Percentiles rank a stretch among this genome's conserved stretches.
phyloP scores from a whole-genome alignment of 2,113 vertebrate genomes.

The Ceuthmochares aereus region DNA sequence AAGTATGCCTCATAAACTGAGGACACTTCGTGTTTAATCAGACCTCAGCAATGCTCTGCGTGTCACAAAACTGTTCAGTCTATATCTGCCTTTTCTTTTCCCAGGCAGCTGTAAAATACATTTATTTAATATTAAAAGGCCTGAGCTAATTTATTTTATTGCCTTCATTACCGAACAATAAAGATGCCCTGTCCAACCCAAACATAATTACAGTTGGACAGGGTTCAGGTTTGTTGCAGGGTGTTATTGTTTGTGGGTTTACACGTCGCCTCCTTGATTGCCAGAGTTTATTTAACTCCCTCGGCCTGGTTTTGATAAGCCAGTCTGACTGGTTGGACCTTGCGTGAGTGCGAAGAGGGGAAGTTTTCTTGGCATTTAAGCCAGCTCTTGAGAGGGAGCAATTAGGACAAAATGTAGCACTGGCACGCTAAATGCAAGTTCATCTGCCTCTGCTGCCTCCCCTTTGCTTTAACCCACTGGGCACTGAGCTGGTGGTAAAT shows the following conservation, averaged over 20 bases:
- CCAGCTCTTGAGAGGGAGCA: slow-evolving; percentile 53
- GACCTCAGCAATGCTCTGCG: background rate
- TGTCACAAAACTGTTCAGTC: slow-evolving; percentile 18
- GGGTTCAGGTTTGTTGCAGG: slow-evolving; percentile 62
- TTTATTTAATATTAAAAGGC: slow-evolving; percentile 59
- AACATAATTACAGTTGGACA: slow-evolving; percentile 77
- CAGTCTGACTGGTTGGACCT: slow-evolving; percentile 80
- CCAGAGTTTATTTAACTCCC: slow-evolving; percentile 82
- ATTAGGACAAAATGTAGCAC: slow-evolving; percentile 34
- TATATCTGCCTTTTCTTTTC: background rate
- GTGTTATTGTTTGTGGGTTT: slow-evolving; percentile 51
- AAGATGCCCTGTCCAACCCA: slow-evolving; percentile 68
- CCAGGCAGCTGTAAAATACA: slow-evolving; percentile 56
- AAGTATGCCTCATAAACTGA: background rate
- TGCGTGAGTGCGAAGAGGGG: slow-evolving; percentile 72
- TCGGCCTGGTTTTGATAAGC: slow-evolving; percentile 76
- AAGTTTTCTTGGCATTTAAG: slow-evolving; percentile 21
- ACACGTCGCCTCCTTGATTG: slow-evolving; percentile 70
- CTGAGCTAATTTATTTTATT: slow-evolving; percentile 57
- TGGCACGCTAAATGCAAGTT: background rate
- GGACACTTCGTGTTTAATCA: background rate
- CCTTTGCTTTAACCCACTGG: background rate
- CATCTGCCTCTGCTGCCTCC: background rate
- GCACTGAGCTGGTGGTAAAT: accelerated
- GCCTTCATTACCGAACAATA: slow-evolving; percentile 66